Evolutionary conservation across 1,140 invertebrate species (phyloP).

Genomic region (Cataglyphis hispanica): DNA sequence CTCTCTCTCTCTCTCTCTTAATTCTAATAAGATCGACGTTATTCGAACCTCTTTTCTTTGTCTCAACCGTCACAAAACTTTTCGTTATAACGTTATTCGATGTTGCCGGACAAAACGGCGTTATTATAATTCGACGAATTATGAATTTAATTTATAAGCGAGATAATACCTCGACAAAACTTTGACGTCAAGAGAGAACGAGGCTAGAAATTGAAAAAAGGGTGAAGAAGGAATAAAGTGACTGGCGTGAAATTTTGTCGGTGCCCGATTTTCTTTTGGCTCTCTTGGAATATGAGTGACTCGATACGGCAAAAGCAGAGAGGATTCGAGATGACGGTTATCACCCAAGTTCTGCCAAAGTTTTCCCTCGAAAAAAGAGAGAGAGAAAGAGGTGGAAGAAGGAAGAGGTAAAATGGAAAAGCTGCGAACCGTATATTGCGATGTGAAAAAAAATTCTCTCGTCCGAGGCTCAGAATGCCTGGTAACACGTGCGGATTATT

Average conservation of each 20-base stretch:
- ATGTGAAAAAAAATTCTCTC: slow-evolving; percentile 27
- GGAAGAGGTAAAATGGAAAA: neutral
- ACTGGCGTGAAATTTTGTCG: slow-evolving; percentile 38
- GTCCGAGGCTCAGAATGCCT: slow-evolving; percentile 15
- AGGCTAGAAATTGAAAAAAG: neutral
- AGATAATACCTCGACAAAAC: slow-evolving; percentile 38
- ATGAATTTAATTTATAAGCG: slow-evolving; percentile 57
- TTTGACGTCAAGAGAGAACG: neutral
- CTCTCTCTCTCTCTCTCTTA: neutral
- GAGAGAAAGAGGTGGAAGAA: neutral
- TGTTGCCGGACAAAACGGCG: slow-evolving; percentile 10
- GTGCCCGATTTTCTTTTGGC: slow-evolving; percentile 15
- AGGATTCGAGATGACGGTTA: slow-evolving; percentile 33
- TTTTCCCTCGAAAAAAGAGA: neutral
- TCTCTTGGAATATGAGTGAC: slow-evolving; percentile 44
- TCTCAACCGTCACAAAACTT: slow-evolving; percentile 41
- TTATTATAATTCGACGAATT: slow-evolving; percentile 47
- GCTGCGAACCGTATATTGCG: neutral
- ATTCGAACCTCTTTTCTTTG: slow-evolving; percentile 6
- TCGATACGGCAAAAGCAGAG: slow-evolving; percentile 39
- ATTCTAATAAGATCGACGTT: slow-evolving; percentile 29
- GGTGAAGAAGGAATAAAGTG: neutral
- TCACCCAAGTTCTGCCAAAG: slow-evolving; percentile 28
- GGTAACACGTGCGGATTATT: slow-evolving; percentile 15
- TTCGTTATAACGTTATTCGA: slow-evolving; percentile 35